Evolutionary conservation across 2,888 invertebrate species (phyloP), one percentile per base, ranked within the genome.

Genomic region (Rhamphomyia laevipes): DNA sequence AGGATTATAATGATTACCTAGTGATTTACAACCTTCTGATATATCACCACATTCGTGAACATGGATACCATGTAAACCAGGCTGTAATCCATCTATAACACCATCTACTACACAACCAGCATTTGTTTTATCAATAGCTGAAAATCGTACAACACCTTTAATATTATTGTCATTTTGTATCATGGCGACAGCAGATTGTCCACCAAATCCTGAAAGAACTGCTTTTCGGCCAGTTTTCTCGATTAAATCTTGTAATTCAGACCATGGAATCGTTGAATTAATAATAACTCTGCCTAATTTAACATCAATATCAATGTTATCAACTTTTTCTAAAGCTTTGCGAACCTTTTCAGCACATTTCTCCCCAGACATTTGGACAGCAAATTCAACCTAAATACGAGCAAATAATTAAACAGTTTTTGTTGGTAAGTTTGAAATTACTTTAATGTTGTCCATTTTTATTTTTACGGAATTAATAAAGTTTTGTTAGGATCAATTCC

Each of bases 151-250:
- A 15, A 93, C 83, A 0, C 92, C 92, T 60, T 81, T 72, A 4
- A 86, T 72, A 0, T 64, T 59, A 5, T 64, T 63, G 0, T 64
- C 75, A 21, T 60, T 63, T 50, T 63, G 75, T 50, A 91, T 76
- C 59, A 89, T 82, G 0, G 89, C 87, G 1, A 91, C 92, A 1
- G 87, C 86, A 2, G 74, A 73, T 58, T 73, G 66, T 6, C 58
- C 83, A 53, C 87, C 89, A 66, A 82, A 82, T 6, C 92, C 93
- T 60, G 84, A 84, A 0, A 92, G 67, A 1, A 89, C 84, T 2
- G 85, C 86, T 55, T 80, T 75, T 51, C 74, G 77, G 0, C 91
- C 91, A 0, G 85, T 82, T 21, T 59, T 57, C 56, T 75, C 75
- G 21, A 75, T 74, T 57, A 63, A 66, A 35, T 74, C 70, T 53